Evolutionary conservation across 1,140 invertebrate species (phyloP).

Genomic region (Bombus superbus): DNA sequence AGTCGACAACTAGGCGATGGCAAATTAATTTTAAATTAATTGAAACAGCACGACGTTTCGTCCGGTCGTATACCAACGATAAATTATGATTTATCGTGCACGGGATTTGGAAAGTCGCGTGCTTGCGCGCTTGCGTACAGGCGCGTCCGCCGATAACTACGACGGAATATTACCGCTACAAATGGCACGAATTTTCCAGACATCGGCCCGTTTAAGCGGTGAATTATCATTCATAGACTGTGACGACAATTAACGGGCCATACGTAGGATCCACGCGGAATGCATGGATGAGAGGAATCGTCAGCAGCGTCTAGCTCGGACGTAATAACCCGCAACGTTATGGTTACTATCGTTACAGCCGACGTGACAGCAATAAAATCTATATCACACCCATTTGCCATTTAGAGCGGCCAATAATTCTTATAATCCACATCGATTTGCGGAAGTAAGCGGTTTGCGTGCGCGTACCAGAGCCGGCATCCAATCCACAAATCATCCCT

Average conservation of each 20-base stretch:
- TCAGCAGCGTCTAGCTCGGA: conserved; percentile 8
- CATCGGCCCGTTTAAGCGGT: conserved; percentile 31
- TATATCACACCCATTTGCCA: conserved; percentile 63
- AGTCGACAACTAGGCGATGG: conserved; percentile 48
- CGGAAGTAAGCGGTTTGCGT: conserved; percentile 68
- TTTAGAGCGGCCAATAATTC: conserved; percentile 63
- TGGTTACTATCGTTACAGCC: conserved; percentile 27
- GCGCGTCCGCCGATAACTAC: conserved; percentile 4
- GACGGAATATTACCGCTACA: conserved; percentile 47
- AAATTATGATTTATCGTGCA: conserved; percentile 58
- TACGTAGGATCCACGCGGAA: conserved; percentile 36
- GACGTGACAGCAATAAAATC: conserved; percentile 63
- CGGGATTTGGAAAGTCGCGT: neutral
- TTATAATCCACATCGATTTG: conserved; percentile 60
- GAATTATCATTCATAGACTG: conserved; percentile 64
- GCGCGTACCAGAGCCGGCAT: conserved; percentile 34
- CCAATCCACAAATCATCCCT: conserved; percentile 62
- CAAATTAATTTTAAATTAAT: conserved; percentile 63
- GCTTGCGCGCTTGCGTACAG: neutral
- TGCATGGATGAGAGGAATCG: neutral
- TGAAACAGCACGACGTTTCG: conserved; percentile 3
- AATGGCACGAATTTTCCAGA: conserved; percentile 38
- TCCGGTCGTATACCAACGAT: conserved; percentile 23
- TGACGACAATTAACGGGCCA: conserved; percentile 61
- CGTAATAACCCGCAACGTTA: conserved; percentile 55